These are phyloP conservation scores for Colostygia pectinataria DNA, from an alignment of 2,888 invertebrate genomes.

Conservation along the genomic window DNA sequence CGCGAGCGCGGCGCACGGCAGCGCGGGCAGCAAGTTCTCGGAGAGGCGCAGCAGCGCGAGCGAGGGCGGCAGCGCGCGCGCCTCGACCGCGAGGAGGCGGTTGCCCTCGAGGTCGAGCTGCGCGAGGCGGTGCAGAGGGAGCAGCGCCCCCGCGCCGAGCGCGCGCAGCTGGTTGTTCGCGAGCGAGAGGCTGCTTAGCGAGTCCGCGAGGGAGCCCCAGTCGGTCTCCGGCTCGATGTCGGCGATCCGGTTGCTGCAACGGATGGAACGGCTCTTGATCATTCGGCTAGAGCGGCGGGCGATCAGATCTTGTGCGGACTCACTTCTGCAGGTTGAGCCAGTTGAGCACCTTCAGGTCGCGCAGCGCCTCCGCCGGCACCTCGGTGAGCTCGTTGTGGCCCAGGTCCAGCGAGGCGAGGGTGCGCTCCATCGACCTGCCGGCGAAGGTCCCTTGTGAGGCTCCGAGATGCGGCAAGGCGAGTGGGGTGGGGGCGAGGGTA, in stretches of 20 bases:
- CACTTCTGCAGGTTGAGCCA: slow-evolving; percentile 91
- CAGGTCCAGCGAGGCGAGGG: slow-evolving; percentile 89
- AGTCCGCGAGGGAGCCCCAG: slow-evolving; percentile 88
- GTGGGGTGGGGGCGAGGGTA: slow-evolving; percentile 3
- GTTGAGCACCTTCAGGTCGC: slow-evolving; percentile 85
- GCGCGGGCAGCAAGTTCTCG: slow-evolving; percentile 84
- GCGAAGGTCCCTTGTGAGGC: not conserved
- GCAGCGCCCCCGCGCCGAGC: slow-evolving; percentile 74
- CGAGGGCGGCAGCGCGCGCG: slow-evolving; percentile 82
- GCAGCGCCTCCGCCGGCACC: slow-evolving; percentile 86
- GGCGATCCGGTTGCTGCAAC: slow-evolving; percentile 87
- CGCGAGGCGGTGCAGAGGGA: slow-evolving; percentile 83
- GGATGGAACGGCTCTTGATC: not conserved
- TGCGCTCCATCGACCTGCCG: slow-evolving; percentile 88
- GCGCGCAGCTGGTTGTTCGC: slow-evolving; percentile 88
- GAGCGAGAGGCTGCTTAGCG: slow-evolving; percentile 88
- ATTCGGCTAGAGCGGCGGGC: not conserved
- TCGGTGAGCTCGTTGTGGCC: slow-evolving; percentile 88
- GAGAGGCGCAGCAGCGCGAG: slow-evolving; percentile 86
- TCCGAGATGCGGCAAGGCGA: not conserved
- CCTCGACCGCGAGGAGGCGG: slow-evolving; percentile 81
- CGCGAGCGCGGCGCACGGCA: slow-evolving; percentile 82
- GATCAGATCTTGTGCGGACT: slow-evolving; percentile 38
- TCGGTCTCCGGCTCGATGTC: slow-evolving; percentile 65
- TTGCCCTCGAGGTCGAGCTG: slow-evolving; percentile 87